phyloP scores from a whole-genome alignment of 2,888 invertebrate species.

The Drosophila suboccidentalis region DNA sequence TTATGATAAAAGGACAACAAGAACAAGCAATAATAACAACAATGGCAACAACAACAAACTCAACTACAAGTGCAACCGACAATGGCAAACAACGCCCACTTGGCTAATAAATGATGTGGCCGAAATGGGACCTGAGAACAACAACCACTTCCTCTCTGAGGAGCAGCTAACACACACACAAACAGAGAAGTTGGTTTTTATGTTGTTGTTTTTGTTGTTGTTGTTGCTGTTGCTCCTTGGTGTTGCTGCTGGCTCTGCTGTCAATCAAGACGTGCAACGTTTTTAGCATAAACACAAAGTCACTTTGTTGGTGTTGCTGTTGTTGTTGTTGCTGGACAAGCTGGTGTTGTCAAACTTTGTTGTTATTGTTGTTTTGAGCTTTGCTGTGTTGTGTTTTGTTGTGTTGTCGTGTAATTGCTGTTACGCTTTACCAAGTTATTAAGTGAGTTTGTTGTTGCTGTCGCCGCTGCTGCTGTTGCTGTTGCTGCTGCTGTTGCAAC shows the following conservation, averaged over 20 bases:
- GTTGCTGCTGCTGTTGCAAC: conserved; percentile 54
- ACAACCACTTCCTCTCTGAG: conserved; percentile 29
- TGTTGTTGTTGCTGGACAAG: conserved; percentile 62
- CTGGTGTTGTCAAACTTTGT: conserved; percentile 52
- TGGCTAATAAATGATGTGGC: conserved; percentile 69
- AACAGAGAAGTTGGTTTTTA: conserved; percentile 13
- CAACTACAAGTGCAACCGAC: conserved; percentile 44
- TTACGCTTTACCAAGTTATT: conserved; percentile 71
- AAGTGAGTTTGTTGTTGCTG: conserved; percentile 65
- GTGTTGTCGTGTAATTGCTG: conserved; percentile 65
- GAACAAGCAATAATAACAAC: conserved; percentile 14
- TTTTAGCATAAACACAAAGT: conserved; percentile 66
- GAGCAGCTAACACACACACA: conserved; percentile 23
- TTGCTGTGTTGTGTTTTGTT: conserved; percentile 26
- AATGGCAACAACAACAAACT: conserved; percentile 6
- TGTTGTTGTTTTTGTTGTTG: conserved; percentile 27
- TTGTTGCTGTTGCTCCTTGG: conserved; percentile 25
- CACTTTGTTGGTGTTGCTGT: conserved; percentile 29
- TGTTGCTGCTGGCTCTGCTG: conserved; percentile 52
- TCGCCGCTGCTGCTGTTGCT: conserved; percentile 42
- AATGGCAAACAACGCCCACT: conserved; percentile 47
- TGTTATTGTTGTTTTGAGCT: conserved; percentile 40
- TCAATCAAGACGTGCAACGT: conserved; percentile 72
- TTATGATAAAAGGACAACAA: conserved; percentile 52
- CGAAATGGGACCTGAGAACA: conserved; percentile 47